Evolutionary conservation across 2,888 invertebrate species (phyloP), one percentile per base, ranked within the genome.

Genomic region (Aleiodes leptofemur): DNA sequence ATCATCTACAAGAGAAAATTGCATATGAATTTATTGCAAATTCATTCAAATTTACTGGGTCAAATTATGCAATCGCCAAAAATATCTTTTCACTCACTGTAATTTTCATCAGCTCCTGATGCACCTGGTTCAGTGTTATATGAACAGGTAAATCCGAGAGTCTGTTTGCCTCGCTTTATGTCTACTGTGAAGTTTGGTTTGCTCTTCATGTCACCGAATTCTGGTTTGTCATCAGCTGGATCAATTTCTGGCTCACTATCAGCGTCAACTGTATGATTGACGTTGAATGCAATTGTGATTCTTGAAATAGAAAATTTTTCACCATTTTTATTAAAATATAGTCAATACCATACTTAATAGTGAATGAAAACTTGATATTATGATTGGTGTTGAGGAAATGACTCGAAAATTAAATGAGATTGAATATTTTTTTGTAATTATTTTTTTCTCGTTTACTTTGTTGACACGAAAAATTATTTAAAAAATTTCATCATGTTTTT

Each of bases 251-350:
- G 92, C 66, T 94, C 95, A 4, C 92, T 86, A 1, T 94, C 94
- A 0, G 96, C 92, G 87, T 98, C 97, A 0, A 98, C 98, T 0
- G 97, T 96, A 90, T 98, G 97, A 89, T 98, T 99, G 0, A 99
- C 95, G 88, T 98, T 98, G 89, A 98, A 96, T 73, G 93, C 94
- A 59, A 98, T 92, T 69, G 92, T 92, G 78, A 97, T 92, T 79
- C 95, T 96, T 84, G 34, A 90, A 89, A 55, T 71, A 78, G 38
- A 68, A 34, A 51, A 31, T 43, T 43, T 6, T 43, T 9, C 9
- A 9, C 11, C 16, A 48, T 11, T 59, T n/a, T 34, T 6, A 8
- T 29, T 23, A 1, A 16, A 16, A 69, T 68, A 55, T 14, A 48
- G 11, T 43, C 16, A 34, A 34, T 3, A 3, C 4, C 34, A 34